Evolutionary conservation across 2,113 vertebrate species (phyloP), one percentile per base, ranked within the genome.

Genomic region (Tragelaphus scriptus): DNA sequence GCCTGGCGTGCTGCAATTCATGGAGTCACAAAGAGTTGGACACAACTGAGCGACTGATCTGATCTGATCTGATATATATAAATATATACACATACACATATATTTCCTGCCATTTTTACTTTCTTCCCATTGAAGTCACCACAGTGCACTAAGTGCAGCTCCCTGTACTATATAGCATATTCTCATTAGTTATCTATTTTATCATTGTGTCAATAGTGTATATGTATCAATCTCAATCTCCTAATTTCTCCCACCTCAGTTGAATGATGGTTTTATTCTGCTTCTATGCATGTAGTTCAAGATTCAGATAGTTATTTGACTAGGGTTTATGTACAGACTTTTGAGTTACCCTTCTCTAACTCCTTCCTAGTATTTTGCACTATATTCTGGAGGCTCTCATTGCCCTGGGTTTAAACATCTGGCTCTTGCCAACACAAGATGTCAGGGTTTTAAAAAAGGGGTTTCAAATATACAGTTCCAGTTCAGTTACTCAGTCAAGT

Each of bases 181-280:
- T 77, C 12, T 77, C 71, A 25, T 44, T 77, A 77, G 23, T 77
- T 77, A 7, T 77, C 36, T 77, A 14, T 26, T 77, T 26, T 77
- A 14, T 44, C 21, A 44, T 14, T 44, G 71, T 14, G 23, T 44
- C 36, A 26, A 14, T 26, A 44, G 23, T 77, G 3, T 25, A 77
- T 44, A 7, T 14, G 36, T 26, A 14, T 44, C 36, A 2, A 44
- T 77, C 0, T 0, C 11, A 13, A 7, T 77, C 36, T 44, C 23
- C 36, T 12, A 44, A 1, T 77, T 77, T 6, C 36, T 44, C 71
- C 36, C 36, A 40, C n/a, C n/a, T 71, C 36, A 51, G 3, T 5
- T 44, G 32, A 53, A 17, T 40, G 26, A 56, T n/a, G 11, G 68
- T 87, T 94, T 94, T 2, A 81, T 61, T 91, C 11, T 94, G 32